Evolutionary conservation across 2,888 invertebrate genomes (phyloP).

Genomic region (Campoplex nolae): DNA sequence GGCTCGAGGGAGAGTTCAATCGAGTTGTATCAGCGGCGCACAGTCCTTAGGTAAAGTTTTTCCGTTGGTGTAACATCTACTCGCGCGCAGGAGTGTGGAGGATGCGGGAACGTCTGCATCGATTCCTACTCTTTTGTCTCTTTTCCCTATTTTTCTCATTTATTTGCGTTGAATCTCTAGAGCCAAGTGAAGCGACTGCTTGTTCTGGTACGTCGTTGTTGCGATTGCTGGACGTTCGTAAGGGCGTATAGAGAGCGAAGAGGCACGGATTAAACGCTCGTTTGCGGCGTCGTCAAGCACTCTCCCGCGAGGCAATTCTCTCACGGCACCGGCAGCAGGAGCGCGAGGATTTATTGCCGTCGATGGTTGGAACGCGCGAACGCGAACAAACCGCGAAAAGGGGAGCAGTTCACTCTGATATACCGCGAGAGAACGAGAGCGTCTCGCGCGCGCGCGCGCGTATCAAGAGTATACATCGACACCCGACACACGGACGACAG

Average conservation of each 20-base stretch:
- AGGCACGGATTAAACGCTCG: neutral
- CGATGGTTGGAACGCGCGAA: conserved; percentile 44
- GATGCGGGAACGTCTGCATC: neutral
- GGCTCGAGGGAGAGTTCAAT: neutral
- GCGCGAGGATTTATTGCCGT: conserved; percentile 63
- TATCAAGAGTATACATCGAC: conserved; percentile 49
- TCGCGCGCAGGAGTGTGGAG: neutral
- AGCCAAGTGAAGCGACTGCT: neutral
- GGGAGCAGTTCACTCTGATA: conserved; percentile 26
- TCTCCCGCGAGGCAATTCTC: conserved; percentile 59
- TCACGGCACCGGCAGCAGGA: conserved; percentile 61
- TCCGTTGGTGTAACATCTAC: neutral
- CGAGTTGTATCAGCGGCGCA: neutral
- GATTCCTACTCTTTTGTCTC: conserved; percentile 4
- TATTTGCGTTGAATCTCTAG: neutral
- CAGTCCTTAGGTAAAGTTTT: neutral
- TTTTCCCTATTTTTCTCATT: neutral
- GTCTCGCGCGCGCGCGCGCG: neutral
- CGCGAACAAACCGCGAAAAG: conserved; percentile 41
- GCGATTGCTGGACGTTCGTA: neutral
- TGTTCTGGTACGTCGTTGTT: neutral
- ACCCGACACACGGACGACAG: conserved; percentile 26
- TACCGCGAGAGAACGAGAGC: conserved; percentile 43
- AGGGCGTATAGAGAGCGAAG: neutral
- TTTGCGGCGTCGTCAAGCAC: conserved; percentile 14